Evolutionary conservation across 2,113 vertebrate genomes (phyloP).

Genomic region (Picathartes gymnocephalus): DNA sequence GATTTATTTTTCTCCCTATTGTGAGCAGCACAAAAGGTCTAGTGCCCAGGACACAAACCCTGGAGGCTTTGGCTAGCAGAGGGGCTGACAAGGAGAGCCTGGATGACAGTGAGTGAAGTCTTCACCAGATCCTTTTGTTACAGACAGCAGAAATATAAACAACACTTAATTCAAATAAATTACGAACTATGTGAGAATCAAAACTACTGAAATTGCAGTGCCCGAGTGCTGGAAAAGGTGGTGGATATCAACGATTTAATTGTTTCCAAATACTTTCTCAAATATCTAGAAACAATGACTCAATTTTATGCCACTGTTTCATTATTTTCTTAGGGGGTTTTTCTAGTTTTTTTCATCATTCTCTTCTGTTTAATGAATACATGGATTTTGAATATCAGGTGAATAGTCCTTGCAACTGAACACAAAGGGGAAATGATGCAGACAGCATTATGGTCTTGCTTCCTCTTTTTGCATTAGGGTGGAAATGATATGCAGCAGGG

Average conservation of each 20-base stretch:
- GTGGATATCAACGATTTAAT: slow-evolving; percentile 47
- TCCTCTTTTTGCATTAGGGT: slow-evolving; percentile 48
- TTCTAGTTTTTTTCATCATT: slow-evolving; percentile 11
- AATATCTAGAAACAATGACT: slow-evolving; percentile 38
- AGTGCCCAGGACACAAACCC: neutral
- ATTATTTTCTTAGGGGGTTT: slow-evolving; percentile 27
- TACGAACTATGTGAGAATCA: neutral
- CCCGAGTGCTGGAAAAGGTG: neutral
- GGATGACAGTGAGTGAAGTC: neutral
- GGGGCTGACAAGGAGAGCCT: neutral
- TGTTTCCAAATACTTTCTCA: slow-evolving; percentile 53
- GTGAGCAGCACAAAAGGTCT: slow-evolving; percentile 35
- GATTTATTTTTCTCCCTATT: slow-evolving; percentile 6
- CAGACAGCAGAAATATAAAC: neutral
- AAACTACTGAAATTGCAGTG: neutral
- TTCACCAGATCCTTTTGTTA: neutral
- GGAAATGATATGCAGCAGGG: slow-evolving; percentile 73
- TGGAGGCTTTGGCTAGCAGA: slow-evolving; percentile 21
- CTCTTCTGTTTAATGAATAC: slow-evolving; percentile 52
- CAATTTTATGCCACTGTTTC: slow-evolving; percentile 46
- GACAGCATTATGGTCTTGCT: slow-evolving; percentile 30
- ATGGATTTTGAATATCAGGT: slow-evolving; percentile 24
- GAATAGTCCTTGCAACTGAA: slow-evolving; percentile 14
- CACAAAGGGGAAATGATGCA: slow-evolving; percentile 61
- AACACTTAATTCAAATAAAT: neutral